phyloP scores from a whole-genome alignment of 2,113 vertebrate genomes.

The Patagioenas fasciata region DNA sequence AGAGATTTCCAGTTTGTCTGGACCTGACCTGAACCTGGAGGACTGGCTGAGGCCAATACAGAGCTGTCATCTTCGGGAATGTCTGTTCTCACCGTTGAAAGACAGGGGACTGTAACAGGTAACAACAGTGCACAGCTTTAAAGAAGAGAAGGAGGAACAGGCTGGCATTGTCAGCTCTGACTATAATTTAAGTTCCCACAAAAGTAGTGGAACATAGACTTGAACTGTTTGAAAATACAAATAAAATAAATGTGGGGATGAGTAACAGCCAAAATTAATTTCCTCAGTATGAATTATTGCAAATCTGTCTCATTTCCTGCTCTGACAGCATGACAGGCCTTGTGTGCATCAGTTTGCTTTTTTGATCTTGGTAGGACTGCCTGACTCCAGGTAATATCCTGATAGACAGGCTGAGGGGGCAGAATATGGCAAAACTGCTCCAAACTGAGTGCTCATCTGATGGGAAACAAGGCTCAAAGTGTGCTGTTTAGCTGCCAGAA shows the following conservation, averaged over 20 bases:
- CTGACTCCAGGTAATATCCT: not conserved
- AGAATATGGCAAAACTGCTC: not conserved
- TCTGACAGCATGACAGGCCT: not conserved
- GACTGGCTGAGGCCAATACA: not conserved
- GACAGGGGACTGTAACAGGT: not conserved
- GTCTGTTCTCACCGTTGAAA: not conserved
- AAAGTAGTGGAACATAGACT: conserved; percentile 17
- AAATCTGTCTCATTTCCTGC: not conserved
- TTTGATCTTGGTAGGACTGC: not conserved
- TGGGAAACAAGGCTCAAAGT: not conserved
- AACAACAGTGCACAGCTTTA: rapidly evolving
- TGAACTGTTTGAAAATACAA: not conserved
- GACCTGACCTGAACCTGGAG: not conserved
- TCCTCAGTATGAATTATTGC: not conserved
- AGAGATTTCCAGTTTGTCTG: not conserved
- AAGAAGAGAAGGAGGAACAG: not conserved
- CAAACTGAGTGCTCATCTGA: not conserved
- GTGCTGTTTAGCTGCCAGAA: not conserved
- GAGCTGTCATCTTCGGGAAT: not conserved
- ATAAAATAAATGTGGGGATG: not conserved
- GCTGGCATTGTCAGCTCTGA: not conserved
- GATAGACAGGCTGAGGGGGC: not conserved
- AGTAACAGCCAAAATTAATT: not conserved
- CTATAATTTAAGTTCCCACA: not conserved
- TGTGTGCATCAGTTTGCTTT: not conserved